phyloP scores from a whole-genome alignment of 2,113 vertebrate species.

The Athene cunicularia region DNA sequence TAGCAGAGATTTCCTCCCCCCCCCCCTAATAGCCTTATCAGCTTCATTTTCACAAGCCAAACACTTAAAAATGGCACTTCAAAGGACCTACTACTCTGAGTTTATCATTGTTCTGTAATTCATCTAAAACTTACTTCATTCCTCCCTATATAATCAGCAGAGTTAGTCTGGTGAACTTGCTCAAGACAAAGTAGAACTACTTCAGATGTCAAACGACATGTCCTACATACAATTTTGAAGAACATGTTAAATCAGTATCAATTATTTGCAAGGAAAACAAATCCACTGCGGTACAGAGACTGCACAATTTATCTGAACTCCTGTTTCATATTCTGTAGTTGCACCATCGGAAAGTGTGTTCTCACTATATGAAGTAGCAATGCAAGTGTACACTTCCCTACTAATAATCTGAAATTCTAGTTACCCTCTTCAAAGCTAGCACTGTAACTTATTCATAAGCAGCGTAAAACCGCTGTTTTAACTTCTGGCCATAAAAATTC shows the following conservation, averaged over 20 bases:
- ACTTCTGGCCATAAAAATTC: neutral
- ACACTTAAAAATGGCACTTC: neutral
- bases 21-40: neutral
- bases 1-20: neutral
- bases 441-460: neutral
- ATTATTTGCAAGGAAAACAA: conserved; percentile 3
- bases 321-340: neutral
- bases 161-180: neutral
- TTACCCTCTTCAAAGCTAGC: conserved; percentile 19
- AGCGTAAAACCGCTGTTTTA: conserved; percentile 18
- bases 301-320: neutral
- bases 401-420: neutral
- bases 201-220: neutral
- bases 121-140: neutral
- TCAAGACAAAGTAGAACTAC: neutral
- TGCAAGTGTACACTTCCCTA: neutral
- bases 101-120: neutral
- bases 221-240: neutral
- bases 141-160: neutral
- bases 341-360: neutral
- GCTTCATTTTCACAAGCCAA: neutral
- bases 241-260: neutral
- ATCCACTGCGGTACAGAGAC: neutral
- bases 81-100: neutral
- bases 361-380: neutral